Evolutionary conservation across 2,797 vertebrate genomes (phyloP).

Genomic region (Pelodytes ibericus): DNA sequence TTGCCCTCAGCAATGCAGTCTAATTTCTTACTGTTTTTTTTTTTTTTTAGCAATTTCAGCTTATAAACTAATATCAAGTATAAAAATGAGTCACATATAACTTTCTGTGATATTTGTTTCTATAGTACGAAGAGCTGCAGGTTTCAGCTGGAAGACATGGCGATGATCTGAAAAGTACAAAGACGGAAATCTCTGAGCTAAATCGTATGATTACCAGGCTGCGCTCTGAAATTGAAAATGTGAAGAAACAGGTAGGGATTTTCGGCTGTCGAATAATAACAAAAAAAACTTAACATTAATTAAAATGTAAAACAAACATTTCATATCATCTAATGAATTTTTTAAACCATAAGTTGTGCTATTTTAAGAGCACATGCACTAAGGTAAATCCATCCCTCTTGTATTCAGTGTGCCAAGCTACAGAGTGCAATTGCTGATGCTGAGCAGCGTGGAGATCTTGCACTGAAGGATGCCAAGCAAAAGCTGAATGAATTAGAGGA

Average conservation of each 20-base stretch:
- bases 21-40: too few species aligned
- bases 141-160: conserved; percentile 66
- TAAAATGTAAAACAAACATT: neutral
- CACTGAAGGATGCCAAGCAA: conserved; percentile 72
- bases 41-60: too few species aligned
- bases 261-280: neutral
- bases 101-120: neutral
- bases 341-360: too few species aligned
- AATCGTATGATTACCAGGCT: conserved; percentile 72
- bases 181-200: conserved; percentile 76
- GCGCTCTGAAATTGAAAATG: conserved; percentile 70
- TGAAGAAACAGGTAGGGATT: conserved; percentile 75
- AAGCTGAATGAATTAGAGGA: conserved; percentile 77
- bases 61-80: too few species aligned
- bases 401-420: conserved; percentile 55
- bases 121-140: conserved; percentile 78
- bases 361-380: too few species aligned
- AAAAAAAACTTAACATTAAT: neutral
- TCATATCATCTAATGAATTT: neutral
- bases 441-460: conserved; percentile 77
- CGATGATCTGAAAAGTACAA: conserved; percentile 74
- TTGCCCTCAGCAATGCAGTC: too few species aligned
- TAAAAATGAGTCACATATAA: too few species aligned
- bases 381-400: neutral
- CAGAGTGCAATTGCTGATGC: conserved; percentile 78